Conservation (phyloP, 1,140 invertebrate genomes). For the Agraylea sexmaculata region DNA sequence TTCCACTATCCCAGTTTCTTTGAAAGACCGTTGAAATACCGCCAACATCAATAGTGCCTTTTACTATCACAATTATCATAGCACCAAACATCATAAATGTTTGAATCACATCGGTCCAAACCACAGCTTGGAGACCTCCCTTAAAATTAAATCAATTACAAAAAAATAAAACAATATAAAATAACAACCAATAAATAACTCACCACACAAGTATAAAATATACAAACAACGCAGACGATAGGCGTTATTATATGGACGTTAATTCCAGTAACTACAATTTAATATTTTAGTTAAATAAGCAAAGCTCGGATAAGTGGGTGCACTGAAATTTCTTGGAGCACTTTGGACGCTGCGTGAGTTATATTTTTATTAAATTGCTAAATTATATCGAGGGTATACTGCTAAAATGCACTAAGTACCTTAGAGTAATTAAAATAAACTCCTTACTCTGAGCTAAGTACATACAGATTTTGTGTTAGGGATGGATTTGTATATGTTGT, state of each 20-base stretch:
- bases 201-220: slow-evolving; percentile 84
- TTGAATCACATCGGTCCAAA: slow-evolving; percentile 90
- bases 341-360: too few species aligned
- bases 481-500: too few species aligned
- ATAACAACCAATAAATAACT: slow-evolving; percentile 29
- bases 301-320: too few species aligned
- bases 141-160: slow-evolving; percentile 30
- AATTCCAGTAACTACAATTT: slow-evolving; percentile 67
- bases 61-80: slow-evolving; percentile 65
- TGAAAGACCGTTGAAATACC: slow-evolving; percentile 58
- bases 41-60: slow-evolving; percentile 68
- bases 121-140: slow-evolving; percentile 87
- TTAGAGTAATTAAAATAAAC: too few species aligned
- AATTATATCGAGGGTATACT: too few species aligned
- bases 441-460: too few species aligned
- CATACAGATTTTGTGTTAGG: too few species aligned
- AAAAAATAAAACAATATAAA: slow-evolving; percentile 4
- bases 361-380: too few species aligned
- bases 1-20: slow-evolving; percentile 53
- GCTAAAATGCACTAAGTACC: too few species aligned
- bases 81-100: slow-evolving; percentile 73
- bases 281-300: too few species aligned
- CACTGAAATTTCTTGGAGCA: too few species aligned
- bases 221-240: slow-evolving; percentile 74
- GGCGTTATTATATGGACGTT: slow-evolving; percentile 71